A percentile compares a stretch with the other conserved stretches of the same genome.
phyloP scores from a whole-genome alignment of 1,140 invertebrate species.

The Tribolium castaneum region DNA sequence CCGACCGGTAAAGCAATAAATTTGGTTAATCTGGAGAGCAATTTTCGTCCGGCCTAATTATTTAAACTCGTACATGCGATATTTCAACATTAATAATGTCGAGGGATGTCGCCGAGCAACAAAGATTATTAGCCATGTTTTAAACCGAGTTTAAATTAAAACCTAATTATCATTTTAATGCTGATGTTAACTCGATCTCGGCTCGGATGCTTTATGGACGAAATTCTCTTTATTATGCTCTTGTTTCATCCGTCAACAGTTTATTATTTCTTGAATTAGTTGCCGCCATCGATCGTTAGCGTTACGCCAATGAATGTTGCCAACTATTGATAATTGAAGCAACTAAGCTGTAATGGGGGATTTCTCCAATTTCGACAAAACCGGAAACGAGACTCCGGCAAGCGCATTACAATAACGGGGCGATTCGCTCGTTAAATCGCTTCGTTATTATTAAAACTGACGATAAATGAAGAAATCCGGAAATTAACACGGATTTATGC shows the following conservation, averaged over 20 bases:
- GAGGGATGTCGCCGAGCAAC: not conserved
- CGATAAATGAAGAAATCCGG: too few relatives aligned
- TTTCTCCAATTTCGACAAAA: not conserved
- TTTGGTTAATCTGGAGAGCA: conserved; percentile 5
- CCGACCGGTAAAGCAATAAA: conserved; percentile 9
- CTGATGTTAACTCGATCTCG: not conserved
- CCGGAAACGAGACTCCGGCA: not conserved
- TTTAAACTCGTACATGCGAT: conserved; percentile 17
- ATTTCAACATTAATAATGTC: not conserved
- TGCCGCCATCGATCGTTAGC: not conserved
- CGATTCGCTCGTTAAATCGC: not conserved
- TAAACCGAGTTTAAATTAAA: conserved; percentile 15
- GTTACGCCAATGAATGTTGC: not conserved
- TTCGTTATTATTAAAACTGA: too few relatives aligned
- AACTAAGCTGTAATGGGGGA: conserved; percentile 15
- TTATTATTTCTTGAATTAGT: conserved; percentile 18
- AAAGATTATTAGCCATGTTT: conserved; percentile 1
- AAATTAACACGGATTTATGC: too few relatives aligned
- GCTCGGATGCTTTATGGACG: not conserved
- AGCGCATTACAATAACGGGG: not conserved
- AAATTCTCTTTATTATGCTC: not conserved
- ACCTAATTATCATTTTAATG: conserved; percentile 24
- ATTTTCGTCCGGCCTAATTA: conserved; percentile 20
- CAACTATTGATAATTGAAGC: conserved; percentile 21
- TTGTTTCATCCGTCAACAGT: conserved; percentile 16